These are phyloP conservation scores for Fragum whitleyi DNA, from an alignment of 2,888 invertebrate species.

Conservation along the genomic window DNA sequence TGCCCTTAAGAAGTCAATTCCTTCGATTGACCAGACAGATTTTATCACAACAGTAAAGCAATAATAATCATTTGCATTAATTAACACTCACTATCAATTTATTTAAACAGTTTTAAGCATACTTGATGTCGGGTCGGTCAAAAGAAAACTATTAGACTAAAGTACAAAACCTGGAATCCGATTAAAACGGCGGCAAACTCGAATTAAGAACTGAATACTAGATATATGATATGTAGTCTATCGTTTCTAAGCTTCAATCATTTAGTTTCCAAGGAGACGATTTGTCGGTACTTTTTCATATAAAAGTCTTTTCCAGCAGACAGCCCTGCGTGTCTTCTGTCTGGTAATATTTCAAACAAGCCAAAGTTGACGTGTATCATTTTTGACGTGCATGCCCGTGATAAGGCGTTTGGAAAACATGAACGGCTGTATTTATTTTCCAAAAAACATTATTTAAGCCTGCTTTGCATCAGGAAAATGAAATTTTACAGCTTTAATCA, in stretches of 20 bases:
- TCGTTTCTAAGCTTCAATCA: background rate
- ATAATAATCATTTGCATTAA: too few species aligned
- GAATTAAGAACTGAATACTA: too few species aligned
- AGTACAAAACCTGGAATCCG: too few species aligned
- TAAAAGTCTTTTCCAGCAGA: background rate
- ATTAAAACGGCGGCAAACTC: too few species aligned
- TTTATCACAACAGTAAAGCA: too few species aligned
- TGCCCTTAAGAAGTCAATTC: too few species aligned
- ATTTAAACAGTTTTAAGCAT: too few species aligned
- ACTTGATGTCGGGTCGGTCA: too few species aligned
- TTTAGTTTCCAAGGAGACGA: constrained; percentile 3
- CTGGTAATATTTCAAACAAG: constrained; percentile 8
- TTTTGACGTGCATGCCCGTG: constrained; percentile 62
- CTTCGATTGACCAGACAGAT: too few species aligned
- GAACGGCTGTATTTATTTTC: constrained; percentile 64
- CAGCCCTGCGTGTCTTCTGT: constrained; percentile 20
- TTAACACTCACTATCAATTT: too few species aligned
- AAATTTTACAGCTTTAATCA: constrained; percentile 71
- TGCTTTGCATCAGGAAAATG: constrained; percentile 70
- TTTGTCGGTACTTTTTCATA: background rate
- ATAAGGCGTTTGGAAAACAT: constrained; percentile 62
- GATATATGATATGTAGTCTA: background rate
- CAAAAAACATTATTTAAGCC: constrained; percentile 68
- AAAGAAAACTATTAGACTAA: too few species aligned
- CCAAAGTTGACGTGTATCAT: constrained; percentile 60